Conservation (phyloP, 1,140 invertebrate genomes). For the Triops longicaudatus region DNA sequence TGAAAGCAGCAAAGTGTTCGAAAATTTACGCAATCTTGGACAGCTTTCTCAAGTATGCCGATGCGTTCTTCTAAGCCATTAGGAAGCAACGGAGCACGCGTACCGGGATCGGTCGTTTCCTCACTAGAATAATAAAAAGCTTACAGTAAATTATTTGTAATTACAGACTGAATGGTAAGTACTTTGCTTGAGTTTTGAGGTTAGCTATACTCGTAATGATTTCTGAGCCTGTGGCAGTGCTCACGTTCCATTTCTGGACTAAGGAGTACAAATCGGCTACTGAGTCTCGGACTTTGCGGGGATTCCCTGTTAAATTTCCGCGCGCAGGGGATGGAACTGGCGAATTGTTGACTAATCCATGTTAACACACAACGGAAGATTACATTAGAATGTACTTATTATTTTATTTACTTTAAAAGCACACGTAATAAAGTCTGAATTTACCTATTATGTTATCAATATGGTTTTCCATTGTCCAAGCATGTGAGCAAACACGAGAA, state of each 20-base stretch:
- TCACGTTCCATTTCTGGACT: slow-evolving; percentile 38
- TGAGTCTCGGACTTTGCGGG: slow-evolving; percentile 36
- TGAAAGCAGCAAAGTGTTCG: background rate
- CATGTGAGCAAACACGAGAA: background rate
- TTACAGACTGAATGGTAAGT: background rate
- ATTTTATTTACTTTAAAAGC: background rate
- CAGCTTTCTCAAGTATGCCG: background rate
- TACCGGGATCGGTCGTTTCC: background rate
- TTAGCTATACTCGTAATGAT: slow-evolving; percentile 34
- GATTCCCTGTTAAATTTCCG: slow-evolving; percentile 38
- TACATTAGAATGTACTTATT: background rate
- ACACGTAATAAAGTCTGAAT: background rate
- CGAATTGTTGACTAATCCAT: background rate
- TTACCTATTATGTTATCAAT: background rate
- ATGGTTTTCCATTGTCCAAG: background rate
- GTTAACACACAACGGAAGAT: background rate
- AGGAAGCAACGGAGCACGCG: background rate
- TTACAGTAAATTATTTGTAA: background rate
- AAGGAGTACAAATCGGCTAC: slow-evolving; percentile 36
- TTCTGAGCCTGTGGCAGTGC: background rate
- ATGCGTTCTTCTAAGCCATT: background rate
- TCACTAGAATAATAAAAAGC: background rate
- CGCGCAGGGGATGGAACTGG: slow-evolving; percentile 20
- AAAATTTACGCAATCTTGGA: background rate
- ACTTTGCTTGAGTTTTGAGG: background rate